These are phyloP conservation scores for Labrus mixtus DNA, from an alignment of 2,113 vertebrate species.

Conservation along the genomic window DNA sequence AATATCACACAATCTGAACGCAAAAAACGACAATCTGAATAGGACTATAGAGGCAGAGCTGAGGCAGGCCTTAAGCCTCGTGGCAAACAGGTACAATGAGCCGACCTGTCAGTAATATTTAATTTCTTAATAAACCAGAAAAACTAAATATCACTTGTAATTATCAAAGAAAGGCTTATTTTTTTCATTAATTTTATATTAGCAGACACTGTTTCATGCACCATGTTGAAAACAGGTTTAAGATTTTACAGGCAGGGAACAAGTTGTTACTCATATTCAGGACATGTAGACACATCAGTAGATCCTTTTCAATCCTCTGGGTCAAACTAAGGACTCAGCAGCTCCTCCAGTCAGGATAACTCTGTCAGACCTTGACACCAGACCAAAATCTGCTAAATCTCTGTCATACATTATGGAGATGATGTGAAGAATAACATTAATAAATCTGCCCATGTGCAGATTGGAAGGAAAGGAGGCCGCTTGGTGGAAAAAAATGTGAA, in stretches of 20 bases:
- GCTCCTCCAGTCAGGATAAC: conserved; percentile 50
- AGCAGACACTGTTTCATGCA: neutral
- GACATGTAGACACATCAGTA: conserved; percentile 45
- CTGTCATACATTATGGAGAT: conserved; percentile 65
- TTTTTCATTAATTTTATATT: neutral
- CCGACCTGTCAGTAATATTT: no score
- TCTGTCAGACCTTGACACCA: conserved; percentile 56
- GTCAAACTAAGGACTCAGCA: conserved; percentile 61
- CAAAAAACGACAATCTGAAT: no score
- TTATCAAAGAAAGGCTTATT: neutral
- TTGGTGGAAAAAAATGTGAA: conserved; percentile 14
- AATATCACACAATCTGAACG: no score
- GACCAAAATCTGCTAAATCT: conserved; percentile 67
- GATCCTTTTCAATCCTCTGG: conserved; percentile 56
- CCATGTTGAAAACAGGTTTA: conserved; percentile 22
- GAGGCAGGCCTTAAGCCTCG: no score
- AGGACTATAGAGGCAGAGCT: no score
- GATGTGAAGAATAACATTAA: conserved; percentile 78
- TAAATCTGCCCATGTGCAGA: conserved; percentile 77
- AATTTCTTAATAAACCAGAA: no score
- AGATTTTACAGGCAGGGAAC: conserved; percentile 38
- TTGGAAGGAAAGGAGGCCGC: conserved; percentile 39
- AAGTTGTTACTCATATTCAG: conserved; percentile 46
- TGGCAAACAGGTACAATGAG: no score
- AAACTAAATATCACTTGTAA: neutral